Evolutionary conservation across 2,113 vertebrate species (phyloP).

Genomic region (Morphnarchus princeps): DNA sequence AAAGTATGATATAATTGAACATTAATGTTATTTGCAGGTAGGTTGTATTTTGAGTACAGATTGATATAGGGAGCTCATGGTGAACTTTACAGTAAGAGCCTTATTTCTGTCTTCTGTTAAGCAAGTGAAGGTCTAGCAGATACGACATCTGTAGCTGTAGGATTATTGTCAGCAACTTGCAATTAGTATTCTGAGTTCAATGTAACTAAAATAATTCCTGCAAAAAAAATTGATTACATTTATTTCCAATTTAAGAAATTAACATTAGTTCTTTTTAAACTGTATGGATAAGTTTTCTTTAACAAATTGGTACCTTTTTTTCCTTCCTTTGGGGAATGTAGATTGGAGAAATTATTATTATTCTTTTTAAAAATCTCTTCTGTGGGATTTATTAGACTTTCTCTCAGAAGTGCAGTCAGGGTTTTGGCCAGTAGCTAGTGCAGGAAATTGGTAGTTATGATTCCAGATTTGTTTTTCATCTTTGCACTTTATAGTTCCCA

Average conservation of each 20-base stretch:
- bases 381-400: background rate
- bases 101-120: background rate
- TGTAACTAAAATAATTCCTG: background rate
- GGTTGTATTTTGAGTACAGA: background rate
- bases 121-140: background rate
- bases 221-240: rapidly evolving
- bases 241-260: background rate
- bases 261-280: background rate
- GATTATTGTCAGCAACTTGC: background rate
- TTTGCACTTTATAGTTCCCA: background rate
- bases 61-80: background rate
- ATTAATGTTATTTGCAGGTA: background rate
- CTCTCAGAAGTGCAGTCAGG: background rate
- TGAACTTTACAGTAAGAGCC: background rate
- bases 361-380: background rate
- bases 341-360: background rate
- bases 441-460: background rate
- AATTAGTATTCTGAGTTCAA: background rate
- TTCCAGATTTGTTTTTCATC: background rate
- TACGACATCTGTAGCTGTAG: background rate
- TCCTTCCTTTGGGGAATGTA: background rate
- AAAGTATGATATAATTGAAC: background rate
- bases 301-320: background rate
- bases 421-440: background rate
- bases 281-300: background rate